phyloP scores from a whole-genome alignment of 2,888 invertebrate genomes.

The Allygus modestus region DNA sequence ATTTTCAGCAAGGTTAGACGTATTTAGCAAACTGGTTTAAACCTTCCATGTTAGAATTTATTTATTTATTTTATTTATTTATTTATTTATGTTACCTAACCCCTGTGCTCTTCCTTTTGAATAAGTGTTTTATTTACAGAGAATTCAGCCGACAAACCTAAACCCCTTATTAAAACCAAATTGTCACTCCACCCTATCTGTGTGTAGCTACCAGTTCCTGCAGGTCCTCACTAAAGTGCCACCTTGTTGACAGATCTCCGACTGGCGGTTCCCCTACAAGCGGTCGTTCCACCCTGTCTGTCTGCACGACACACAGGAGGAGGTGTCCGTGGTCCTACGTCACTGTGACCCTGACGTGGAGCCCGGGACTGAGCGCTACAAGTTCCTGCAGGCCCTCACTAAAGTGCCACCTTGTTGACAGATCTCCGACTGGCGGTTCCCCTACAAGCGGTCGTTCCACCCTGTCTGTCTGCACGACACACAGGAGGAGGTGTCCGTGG shows the following conservation, averaged over 20 bases:
- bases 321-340: slow-evolving; percentile 81
- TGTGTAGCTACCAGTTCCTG: slow-evolving; percentile 88
- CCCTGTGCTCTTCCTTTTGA: too few species aligned
- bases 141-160: too few species aligned
- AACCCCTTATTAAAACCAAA: slow-evolving; percentile 76
- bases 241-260: slow-evolving; percentile 88
- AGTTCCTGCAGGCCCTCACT: slow-evolving; percentile 87
- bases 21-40: too few species aligned
- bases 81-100: too few species aligned
- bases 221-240: slow-evolving; percentile 88
- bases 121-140: too few species aligned
- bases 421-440: slow-evolving; percentile 93
- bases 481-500: slow-evolving; percentile 81
- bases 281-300: slow-evolving; percentile 92
- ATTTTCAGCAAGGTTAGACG: too few species aligned
- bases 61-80: too few species aligned
- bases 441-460: slow-evolving; percentile 90
- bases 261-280: slow-evolving; percentile 94
- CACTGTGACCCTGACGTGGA: slow-evolving; percentile 87
- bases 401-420: too few species aligned
- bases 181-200: slow-evolving; percentile 92
- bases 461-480: slow-evolving; percentile 91
- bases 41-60: too few species aligned
- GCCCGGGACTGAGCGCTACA: slow-evolving; percentile 84
- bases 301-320: slow-evolving; percentile 84